phyloP scores from a whole-genome alignment of 2,888 invertebrate genomes.

The Amblyjoppa fuscipennis region DNA sequence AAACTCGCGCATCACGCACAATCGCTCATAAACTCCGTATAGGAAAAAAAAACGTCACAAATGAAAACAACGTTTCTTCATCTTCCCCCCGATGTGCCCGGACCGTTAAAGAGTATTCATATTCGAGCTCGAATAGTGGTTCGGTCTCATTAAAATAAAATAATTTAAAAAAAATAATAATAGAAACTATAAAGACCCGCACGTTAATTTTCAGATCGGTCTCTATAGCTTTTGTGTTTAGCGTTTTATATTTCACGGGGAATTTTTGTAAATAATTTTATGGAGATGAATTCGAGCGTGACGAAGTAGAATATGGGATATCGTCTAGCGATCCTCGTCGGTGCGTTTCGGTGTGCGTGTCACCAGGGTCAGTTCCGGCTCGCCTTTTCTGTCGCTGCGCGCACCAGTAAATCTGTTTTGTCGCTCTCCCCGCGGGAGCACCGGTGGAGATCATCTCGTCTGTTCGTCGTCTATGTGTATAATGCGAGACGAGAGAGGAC shows the following conservation, averaged over 20 bases:
- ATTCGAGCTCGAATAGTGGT: conserved; percentile 22
- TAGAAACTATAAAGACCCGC: not conserved
- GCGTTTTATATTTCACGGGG: conserved; percentile 27
- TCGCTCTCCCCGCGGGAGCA: conserved; percentile 48
- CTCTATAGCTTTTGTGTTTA: conserved; percentile 19
- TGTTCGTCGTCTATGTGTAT: conserved; percentile 55
- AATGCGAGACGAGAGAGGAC: conserved; percentile 25
- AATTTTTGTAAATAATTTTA: conserved; percentile 72
- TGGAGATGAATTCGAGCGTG: conserved; percentile 76
- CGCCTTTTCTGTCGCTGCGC: conserved; percentile 62
- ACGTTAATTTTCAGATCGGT: conserved; percentile 7
- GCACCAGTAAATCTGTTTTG: conserved; percentile 78
- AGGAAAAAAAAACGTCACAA: conserved; percentile 46
- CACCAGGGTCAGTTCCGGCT: conserved; percentile 75
- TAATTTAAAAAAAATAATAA: not conserved
- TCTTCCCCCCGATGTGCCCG: not conserved
- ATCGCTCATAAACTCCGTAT: conserved; percentile 77
- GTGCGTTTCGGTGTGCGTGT: conserved; percentile 65
- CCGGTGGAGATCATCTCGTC: conserved; percentile 73
- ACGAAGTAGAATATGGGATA: conserved; percentile 64
- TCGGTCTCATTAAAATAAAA: not conserved
- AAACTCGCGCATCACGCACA: conserved; percentile 75
- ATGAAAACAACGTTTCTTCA: conserved; percentile 60
- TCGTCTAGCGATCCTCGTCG: not conserved
- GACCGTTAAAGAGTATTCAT: conserved; percentile 49